Conservation (phyloP, 2,113 vertebrate species). For the Jacana jacana region DNA sequence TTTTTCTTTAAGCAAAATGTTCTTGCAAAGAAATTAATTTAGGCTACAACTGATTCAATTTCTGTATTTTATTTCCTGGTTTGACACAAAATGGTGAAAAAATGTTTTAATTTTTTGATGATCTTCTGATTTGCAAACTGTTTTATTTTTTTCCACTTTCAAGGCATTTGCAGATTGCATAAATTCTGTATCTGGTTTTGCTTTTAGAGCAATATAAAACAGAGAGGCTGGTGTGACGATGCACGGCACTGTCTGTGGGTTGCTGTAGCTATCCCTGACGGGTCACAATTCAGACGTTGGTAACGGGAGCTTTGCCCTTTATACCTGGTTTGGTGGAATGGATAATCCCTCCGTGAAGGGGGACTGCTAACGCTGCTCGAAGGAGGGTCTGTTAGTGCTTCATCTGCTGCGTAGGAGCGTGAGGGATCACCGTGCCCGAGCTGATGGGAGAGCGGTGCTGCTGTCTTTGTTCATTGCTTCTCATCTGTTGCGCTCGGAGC, state of each 20-base stretch:
- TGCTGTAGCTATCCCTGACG: rapidly evolving
- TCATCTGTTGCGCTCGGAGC: neutral
- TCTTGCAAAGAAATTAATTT: neutral
- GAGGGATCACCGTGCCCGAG: rapidly evolving
- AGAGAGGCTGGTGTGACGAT: neutral
- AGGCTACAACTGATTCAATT: neutral
- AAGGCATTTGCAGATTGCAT: neutral
- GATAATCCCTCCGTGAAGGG: neutral
- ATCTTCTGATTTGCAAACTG: neutral
- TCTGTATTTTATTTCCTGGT: neutral
- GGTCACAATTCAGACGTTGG: neutral
- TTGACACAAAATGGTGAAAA: neutral
- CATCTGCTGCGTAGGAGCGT: neutral
- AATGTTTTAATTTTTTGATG: neutral
- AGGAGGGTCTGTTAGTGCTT: neutral
- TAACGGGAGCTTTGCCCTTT: neutral
- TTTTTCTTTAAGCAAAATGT: neutral
- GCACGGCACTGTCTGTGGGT: neutral
- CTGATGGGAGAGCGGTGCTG: neutral
- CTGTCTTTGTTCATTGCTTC: neutral
- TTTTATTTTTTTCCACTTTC: neutral
- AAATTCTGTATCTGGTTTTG: neutral
- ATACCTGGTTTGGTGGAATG: neutral
- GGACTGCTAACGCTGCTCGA: neutral
- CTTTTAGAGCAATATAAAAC: neutral